Evolutionary conservation across 2,888 invertebrate genomes (phyloP), one percentile per base, ranked within the genome.

Genomic region (Apodemia duryi): DNA sequence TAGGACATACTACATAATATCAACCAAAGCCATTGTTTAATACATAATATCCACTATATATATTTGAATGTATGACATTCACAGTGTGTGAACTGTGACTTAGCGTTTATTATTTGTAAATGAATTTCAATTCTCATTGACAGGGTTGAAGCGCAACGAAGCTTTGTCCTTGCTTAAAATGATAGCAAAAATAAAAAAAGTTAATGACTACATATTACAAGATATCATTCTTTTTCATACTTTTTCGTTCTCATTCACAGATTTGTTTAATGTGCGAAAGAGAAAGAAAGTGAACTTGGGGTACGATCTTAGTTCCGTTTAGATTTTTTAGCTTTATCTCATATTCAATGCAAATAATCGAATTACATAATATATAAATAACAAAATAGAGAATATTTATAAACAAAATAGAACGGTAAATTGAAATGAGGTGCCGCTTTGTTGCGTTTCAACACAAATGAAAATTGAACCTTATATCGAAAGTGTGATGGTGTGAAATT

Each of bases 401-500:
- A 43, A 49, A n/a, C n/a, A 49, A 43, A 13, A 49, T 49, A 49
- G 2, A 1, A 4, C 13, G 13, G 13, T 46, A 41, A 10, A 11
- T 43, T 43, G 1, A 46, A 46, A 5, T n/a, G 1, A n/a, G 6
- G 10, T 2, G 4, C 6, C 46, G 46, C 57, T 60, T 13, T 35
- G 57, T 60, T 60, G 57, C 13, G n/a, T 13, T 60, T 60, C 11
- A 57, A 57, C 2, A 35, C 35, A 32, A 60, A 60, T 60, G 35
- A 60, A 60, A 60, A 13, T 60, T 11, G 49, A 51, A 51, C 49
- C 46, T 6, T 51, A 51, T 13, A 57, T 29, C 13, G 35, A 35
- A 21, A 35, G 57, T 60, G 57, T 60, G 35, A 60, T 60, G 57
- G 35, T 35, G 32, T 57, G 35, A 35, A 57, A 13, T 57, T 57